Base-by-base conservation (phyloP, 2,797 vertebrate genomes). In the Tokudaia tokunoshimensis region DNA sequence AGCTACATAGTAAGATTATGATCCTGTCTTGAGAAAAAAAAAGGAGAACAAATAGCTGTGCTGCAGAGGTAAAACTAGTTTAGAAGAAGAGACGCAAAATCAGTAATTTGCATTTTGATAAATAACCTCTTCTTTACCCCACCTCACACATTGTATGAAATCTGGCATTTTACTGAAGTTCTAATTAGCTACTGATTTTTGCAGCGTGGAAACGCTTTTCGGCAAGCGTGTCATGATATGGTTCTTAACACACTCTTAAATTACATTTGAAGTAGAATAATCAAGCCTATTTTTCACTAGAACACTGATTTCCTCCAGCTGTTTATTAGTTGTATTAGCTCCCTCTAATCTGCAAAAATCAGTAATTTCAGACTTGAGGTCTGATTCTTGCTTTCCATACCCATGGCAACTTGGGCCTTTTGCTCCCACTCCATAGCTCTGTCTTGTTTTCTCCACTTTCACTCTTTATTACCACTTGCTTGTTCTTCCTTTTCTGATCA, bases 171-270 rank as follows among this genome's bases (percentile, higher is more conserved):
- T 61, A 50, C 80, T 67, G 80, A 84, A 80, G 74, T 92, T 95
- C 93, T 97, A 96, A 97, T 97, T 96, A 97, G 89, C 92, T 37
- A 70, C 91, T 97, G 94, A 81, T 96, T 96, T 98, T 94, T 95
- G 94, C 93, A 92, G 50, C 19, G 24, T 75, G 55, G 44, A 70
- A 94, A 93, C 67, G 76, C 87, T 94, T 96, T 90, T 94, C 90
- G 89, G 95, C 65, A 97, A 96, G 92, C 78, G 74, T 94, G 61
- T 91, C 55, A 47, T n/a, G 10, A 89, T 63, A 37, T 70, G 86
- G 74, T 93, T 93, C 96, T 97, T 97, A 91, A 76, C 87, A 83
- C 72, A 47, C 65, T 89, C 70, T 76, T 95, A 92, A 95, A 97
- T 95, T 95, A 91, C 80, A 55, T 90, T 75, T 96, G 96, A 97